Evolutionary conservation across 2,113 vertebrate species (phyloP).

Genomic region (Rhombomys opimus): DNA sequence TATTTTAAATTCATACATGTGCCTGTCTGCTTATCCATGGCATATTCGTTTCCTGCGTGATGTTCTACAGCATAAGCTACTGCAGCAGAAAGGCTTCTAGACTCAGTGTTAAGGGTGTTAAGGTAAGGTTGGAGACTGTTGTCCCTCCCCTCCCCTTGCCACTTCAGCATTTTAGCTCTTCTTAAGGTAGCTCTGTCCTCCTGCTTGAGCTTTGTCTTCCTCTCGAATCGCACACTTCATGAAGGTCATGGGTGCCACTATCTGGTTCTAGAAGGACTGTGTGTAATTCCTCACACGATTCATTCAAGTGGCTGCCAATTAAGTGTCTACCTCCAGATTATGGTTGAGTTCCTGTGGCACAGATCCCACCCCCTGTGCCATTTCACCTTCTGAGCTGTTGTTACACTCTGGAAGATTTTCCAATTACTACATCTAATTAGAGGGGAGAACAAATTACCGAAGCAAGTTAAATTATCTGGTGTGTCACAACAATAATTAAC

Average conservation of each 20-base stretch:
- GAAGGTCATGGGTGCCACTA: not conserved
- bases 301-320: not conserved
- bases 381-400: conserved; percentile 78
- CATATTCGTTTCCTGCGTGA: not conserved
- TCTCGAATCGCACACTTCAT: not conserved
- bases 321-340: not conserved
- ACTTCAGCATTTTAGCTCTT: not conserved
- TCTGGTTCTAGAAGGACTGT: conserved; percentile 21
- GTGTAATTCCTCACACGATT: not conserved
- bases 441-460: conserved; percentile 81
- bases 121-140: not conserved
- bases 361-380: not conserved
- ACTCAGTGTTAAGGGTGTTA: not conserved
- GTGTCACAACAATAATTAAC: conserved; percentile 84
- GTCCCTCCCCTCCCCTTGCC: not conserved
- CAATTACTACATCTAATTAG: conserved; percentile 82
- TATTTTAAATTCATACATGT: not conserved
- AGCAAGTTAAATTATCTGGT: conserved; percentile 79
- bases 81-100: not conserved
- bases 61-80: not conserved
- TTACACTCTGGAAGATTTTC: conserved; percentile 79
- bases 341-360: conserved; percentile 1
- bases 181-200: not conserved
- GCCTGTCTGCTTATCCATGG: not conserved
- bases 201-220: not conserved